Evolutionary conservation across 2,888 invertebrate genomes (phyloP), one percentile per base, ranked within the genome.

Genomic region (Phytoseiulus persimilis): DNA sequence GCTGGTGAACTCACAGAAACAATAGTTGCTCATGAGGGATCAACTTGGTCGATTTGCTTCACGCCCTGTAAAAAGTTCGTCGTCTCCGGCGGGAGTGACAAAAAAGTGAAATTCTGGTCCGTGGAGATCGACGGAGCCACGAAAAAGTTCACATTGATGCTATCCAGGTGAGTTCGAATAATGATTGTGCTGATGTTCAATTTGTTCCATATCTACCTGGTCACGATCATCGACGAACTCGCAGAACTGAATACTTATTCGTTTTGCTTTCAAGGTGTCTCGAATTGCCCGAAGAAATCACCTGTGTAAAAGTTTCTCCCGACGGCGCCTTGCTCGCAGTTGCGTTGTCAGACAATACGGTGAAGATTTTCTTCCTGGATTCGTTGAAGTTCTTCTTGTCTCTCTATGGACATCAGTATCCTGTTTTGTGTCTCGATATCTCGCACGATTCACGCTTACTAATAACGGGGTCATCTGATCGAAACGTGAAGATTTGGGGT

Each of bases 401-500:
- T 0, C 94, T 99, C 0, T 99, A 99, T 93, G 99, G 99, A 0
- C 99, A 99, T 93, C 97, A 97, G 92, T 93, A 98, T 90, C 99
- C 99, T 0, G 97, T 99, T 0, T 94, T 96, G 0, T 96, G 96
- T 92, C 94, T 99, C 94, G 98, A 99, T 92, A 97, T 99, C 90
- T 97, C 97, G 28, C 95, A 95, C 91, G 97, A 97, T 93, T 96
- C 95, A 0, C 94, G 95, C 18, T 92, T 99, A 33, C 95, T 99
- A 91, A 96, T 95, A 18, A 98, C 99, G 0, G 99, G 98, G 11
- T 98, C 98, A 1, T 96, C 96, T 0, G 99, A 99, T 94, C 95
- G 98, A 83, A 98, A 97, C 93, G 95, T 99, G 45, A 98, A 98
- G 94, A 95, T 99, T 91, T 99, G 99, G 99, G 99, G 99, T 83